Evolutionary conservation across 1,140 invertebrate species (phyloP).

Genomic region (Condylostylus longicornis): DNA sequence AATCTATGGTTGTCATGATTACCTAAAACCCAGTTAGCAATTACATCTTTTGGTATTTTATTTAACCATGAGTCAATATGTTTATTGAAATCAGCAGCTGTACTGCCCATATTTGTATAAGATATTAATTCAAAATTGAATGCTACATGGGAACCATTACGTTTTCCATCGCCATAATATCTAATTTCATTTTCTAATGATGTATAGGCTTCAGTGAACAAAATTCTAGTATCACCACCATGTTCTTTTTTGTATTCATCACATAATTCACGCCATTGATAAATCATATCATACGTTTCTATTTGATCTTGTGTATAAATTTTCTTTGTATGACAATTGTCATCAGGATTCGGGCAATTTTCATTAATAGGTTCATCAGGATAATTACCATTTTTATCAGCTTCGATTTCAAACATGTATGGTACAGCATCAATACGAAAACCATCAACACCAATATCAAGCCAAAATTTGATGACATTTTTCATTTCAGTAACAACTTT

Average conservation of each 20-base stretch:
- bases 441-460: constrained; percentile 53
- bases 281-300: constrained; percentile 43
- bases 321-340: constrained; percentile 43
- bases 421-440: constrained; percentile 50
- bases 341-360: constrained; percentile 24
- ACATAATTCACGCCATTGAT: constrained; percentile 42
- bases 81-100: constrained; percentile 36
- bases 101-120: constrained; percentile 38
- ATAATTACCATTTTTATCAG: constrained; percentile 34
- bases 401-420: constrained; percentile 39
- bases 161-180: constrained; percentile 43
- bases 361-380: constrained; percentile 41
- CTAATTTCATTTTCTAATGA: constrained; percentile 37
- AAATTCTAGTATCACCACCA: constrained; percentile 33
- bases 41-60: constrained; percentile 34
- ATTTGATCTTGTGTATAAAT: constrained; percentile 45
- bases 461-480: constrained; percentile 50
- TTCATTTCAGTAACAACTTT: constrained; percentile 40
- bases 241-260: constrained; percentile 37
- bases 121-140: constrained; percentile 46
- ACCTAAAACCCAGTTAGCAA: constrained; percentile 46
- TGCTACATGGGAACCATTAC: constrained; percentile 44
- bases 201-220: constrained; percentile 50
- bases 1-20: constrained; percentile 55
- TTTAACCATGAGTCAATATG: constrained; percentile 40